phyloP scores from a whole-genome alignment of 1,140 invertebrate species.

The Pseudomyrmex pallidus region DNA sequence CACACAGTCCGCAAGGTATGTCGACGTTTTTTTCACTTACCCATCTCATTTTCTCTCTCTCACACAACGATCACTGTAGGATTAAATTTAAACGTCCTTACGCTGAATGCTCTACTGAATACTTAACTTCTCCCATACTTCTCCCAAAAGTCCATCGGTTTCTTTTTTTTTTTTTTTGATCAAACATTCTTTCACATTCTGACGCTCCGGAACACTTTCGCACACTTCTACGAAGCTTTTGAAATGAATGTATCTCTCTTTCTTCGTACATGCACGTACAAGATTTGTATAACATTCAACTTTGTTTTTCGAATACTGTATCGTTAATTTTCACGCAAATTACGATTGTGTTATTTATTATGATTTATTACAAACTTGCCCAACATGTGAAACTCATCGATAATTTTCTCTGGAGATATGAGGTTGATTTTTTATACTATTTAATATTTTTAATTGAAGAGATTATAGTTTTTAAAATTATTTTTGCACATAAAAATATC shows the following conservation, averaged over 20 bases:
- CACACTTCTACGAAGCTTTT: slow-evolving; percentile 30
- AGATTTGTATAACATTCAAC: slow-evolving; percentile 28
- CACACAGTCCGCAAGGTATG: slow-evolving; percentile 92
- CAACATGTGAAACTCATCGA: slow-evolving; percentile 26
- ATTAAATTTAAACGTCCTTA: slow-evolving; percentile 46
- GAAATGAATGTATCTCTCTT: slow-evolving; percentile 41
- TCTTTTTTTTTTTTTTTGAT: slow-evolving; percentile 30
- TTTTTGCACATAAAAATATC: not conserved
- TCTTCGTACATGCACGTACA: slow-evolving; percentile 45
- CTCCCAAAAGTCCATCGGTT: slow-evolving; percentile 24
- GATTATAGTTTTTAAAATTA: slow-evolving; percentile 43
- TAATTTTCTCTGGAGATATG: slow-evolving; percentile 9
- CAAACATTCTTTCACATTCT: slow-evolving; percentile 34
- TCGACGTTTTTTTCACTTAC: slow-evolving; percentile 42
- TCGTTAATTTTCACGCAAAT: no score
- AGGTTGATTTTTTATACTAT: slow-evolving; percentile 41
- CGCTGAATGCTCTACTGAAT: slow-evolving; percentile 48
- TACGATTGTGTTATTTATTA: not conserved
- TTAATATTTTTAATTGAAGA: slow-evolving; percentile 22
- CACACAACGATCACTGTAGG: slow-evolving; percentile 61
- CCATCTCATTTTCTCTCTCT: slow-evolving; percentile 16
- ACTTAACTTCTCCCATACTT: slow-evolving; percentile 28
- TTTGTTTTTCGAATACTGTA: slow-evolving; percentile 2
- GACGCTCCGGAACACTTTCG: slow-evolving; percentile 22
- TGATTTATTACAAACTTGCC: slow-evolving; percentile 23